Evolutionary conservation across 1,140 invertebrate genomes (phyloP).

Genomic region (Aphaenogaster rudis): DNA sequence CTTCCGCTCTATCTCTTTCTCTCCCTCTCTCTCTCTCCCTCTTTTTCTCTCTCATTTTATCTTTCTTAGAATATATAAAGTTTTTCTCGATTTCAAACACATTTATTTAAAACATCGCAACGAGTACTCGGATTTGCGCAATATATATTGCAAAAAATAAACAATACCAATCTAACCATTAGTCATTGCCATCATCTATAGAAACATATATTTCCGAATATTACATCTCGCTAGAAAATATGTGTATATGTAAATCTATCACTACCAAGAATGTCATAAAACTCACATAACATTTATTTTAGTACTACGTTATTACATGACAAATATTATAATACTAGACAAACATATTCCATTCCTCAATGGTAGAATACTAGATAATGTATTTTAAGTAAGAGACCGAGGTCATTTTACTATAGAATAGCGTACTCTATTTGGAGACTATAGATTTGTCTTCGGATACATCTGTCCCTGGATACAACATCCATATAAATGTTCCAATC

Average conservation of each 20-base stretch:
- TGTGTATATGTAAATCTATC: slow-evolving; percentile 10
- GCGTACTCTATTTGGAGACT: background rate
- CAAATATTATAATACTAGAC: slow-evolving; percentile 22
- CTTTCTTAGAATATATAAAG: background rate
- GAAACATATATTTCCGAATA: slow-evolving; percentile 35
- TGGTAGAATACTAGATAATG: background rate
- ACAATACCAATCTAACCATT: slow-evolving; percentile 34
- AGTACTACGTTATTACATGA: slow-evolving; percentile 27
- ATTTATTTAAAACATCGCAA: background rate
- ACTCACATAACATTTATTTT: slow-evolving; percentile 11
- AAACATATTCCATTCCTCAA: slow-evolving; percentile 22
- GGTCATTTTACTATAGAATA: background rate
- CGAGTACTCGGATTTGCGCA: background rate
- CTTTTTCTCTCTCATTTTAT: background rate
- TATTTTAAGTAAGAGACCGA: background rate
- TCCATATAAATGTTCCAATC: slow-evolving; percentile 22
- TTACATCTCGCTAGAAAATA: slow-evolving; percentile 15
- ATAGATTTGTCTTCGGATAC: background rate
- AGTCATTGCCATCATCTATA: slow-evolving; percentile 18
- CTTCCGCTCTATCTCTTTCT: background rate
- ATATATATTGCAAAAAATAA: slow-evolving; percentile 22
- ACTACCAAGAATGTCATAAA: slow-evolving; percentile 34
- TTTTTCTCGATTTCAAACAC: background rate
- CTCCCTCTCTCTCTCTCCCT: background rate
- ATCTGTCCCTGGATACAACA: background rate